A percentile compares a stretch with the other conserved stretches of the same genome.
Conservation (phyloP, 2,888 invertebrate genomes). For the Thysanoteuthis rhombus region DNA sequence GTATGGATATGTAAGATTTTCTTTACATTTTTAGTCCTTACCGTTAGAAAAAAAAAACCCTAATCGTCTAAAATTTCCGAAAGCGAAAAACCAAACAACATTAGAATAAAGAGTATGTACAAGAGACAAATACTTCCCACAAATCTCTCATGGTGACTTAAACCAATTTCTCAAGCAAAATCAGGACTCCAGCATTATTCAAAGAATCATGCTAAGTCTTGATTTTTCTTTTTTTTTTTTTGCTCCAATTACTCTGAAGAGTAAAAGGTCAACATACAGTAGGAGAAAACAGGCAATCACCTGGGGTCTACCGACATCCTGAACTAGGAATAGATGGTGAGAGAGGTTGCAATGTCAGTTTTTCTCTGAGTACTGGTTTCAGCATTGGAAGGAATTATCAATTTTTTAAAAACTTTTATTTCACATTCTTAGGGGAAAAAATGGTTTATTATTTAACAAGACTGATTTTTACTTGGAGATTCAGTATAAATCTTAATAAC, state of each 20-base stretch:
- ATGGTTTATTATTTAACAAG: no score
- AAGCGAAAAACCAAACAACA: background rate
- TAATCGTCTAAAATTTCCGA: background rate
- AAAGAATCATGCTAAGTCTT: background rate
- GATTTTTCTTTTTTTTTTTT: background rate
- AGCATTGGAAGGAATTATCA: background rate
- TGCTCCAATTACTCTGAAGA: background rate
- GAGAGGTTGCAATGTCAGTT: background rate
- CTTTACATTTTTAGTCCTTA: no score
- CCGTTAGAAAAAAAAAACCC: no score
- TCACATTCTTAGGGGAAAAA: background rate
- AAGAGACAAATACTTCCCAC: background rate
- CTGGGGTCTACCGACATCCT: background rate
- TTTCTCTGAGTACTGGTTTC: background rate
- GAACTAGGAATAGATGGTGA: background rate
- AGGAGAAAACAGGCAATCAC: background rate
- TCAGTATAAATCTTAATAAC: no score
- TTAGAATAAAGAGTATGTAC: no score
- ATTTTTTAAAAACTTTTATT: background rate
- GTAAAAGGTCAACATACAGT: background rate
- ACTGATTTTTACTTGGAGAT: no score
- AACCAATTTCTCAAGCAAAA: background rate
- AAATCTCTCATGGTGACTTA: background rate
- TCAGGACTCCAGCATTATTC: background rate
- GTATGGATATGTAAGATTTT: no score